These are phyloP conservation scores for Athene noctua DNA, from an alignment of 2,113 vertebrate genomes.

Conservation along the genomic window DNA sequence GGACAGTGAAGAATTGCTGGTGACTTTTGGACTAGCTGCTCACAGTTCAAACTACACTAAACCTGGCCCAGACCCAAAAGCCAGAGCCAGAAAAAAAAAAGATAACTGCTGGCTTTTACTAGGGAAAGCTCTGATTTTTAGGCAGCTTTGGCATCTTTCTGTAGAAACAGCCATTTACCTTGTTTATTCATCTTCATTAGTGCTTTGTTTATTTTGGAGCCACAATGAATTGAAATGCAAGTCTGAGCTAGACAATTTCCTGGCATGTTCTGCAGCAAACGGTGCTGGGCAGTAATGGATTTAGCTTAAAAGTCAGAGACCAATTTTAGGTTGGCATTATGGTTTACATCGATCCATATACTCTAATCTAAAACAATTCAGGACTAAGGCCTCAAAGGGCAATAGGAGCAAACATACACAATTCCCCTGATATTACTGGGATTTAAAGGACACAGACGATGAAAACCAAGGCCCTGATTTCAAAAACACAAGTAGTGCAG, in stretches of 20 bases:
- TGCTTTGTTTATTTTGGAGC: not conserved
- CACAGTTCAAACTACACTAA: not conserved
- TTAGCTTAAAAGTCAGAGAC: not conserved
- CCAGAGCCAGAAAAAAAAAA: not conserved
- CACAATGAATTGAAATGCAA: not conserved
- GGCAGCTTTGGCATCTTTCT: not conserved
- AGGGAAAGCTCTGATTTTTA: not conserved
- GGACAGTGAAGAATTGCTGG: not conserved
- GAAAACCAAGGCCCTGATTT: not conserved
- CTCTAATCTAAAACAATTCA: not conserved
- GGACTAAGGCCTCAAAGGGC: not conserved
- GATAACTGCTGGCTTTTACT: not conserved
- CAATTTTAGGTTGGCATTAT: not conserved
- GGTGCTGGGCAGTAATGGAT: not conserved
- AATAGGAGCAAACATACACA: not conserved
- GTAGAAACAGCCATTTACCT: not conserved
- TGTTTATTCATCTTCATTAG: not conserved
- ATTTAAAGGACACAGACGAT: not conserved
- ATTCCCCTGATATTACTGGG: not conserved
- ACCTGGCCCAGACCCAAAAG: not conserved
- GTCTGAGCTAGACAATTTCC: not conserved
- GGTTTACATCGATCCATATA: not conserved
- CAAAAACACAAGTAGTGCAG: not conserved
- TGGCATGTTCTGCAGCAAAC: not conserved
- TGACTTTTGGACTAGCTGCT: not conserved